Base-by-base conservation (phyloP, 2,113 vertebrate species). In the Gymnogyps californianus region DNA sequence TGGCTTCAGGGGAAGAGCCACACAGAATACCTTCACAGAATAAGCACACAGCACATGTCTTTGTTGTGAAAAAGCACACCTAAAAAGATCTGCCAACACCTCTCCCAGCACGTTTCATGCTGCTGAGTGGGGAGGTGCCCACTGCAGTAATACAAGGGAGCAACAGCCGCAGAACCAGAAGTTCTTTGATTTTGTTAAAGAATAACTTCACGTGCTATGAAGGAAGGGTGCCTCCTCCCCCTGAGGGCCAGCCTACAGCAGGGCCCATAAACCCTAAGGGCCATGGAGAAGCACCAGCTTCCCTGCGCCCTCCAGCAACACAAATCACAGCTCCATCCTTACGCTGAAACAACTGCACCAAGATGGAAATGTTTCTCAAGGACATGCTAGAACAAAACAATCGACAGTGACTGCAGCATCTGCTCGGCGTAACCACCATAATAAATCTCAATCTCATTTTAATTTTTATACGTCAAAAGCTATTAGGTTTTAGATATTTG, bases 281-380 rank as follows among this genome's bases (percentile, higher is more conserved):
- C 69, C 57, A 19, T 8, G 62, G 83, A 93, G 81, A 84, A 75
- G 79, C 79, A 95, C 46, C 91, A 57, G 47, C 65, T 80, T 64
- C 87, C 91, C 82, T 57, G 70, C 5, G 52, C n/a, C 61, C 57
- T 64, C 66, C 78, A 65, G 95, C 92, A 81, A 5, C 71, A 62
- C 32, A 38, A 81, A 85, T 61, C 61, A 32, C 61, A 55, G 84
- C 83, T 95, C 88, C 78, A 58, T 95, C 89, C 64, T 14, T 65
- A 74, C 11, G 0, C 26, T 31, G 42, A 66, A 64, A 62, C 15
- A 31, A 58, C 71, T 5, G 0, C 82, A 76, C 32, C 9, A 72
- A 90, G 64, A 71, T 25, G 26, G 79, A 90, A 84, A 46, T 18
- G 12, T 52, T 96, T 92, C 92, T 95, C 97, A 97, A 98, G 96